These are phyloP conservation scores for Physocephala rufipes DNA, from an alignment of 2,888 invertebrate genomes.

Conservation along the genomic window DNA sequence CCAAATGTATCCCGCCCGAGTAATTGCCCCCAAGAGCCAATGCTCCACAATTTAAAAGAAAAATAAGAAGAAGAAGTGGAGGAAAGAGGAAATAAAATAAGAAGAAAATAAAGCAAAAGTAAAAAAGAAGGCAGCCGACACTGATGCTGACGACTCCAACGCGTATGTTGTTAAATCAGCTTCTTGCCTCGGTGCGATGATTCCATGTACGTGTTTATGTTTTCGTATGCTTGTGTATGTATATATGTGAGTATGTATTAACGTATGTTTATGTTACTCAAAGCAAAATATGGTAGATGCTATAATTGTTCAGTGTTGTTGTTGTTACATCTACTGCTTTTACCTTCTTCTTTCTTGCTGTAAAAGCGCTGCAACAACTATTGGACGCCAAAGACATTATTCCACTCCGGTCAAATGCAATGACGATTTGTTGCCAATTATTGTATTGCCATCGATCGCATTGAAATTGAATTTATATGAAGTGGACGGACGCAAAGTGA, in stretches of 20 bases:
- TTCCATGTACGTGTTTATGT: not conserved
- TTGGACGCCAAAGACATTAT: slow-evolving; percentile 1
- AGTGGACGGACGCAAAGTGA: not conserved
- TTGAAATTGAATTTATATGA: slow-evolving; percentile 28
- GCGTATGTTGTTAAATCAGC: not conserved
- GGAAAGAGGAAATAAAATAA: too few species aligned
- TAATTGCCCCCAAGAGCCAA: slow-evolving; percentile 18
- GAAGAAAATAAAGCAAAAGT: too few species aligned
- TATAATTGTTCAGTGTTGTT: not conserved
- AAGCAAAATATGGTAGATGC: not conserved
- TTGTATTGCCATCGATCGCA: slow-evolving; percentile 22
- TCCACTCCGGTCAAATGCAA: slow-evolving; percentile 9
- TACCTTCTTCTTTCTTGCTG: not conserved
- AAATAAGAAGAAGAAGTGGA: not conserved
- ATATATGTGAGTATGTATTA: slow-evolving; percentile 3
- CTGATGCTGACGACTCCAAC: not conserved
- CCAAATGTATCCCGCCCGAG: not conserved
- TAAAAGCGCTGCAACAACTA: slow-evolving; percentile 3
- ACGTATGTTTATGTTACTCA: not conserved
- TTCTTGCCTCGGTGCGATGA: slow-evolving; percentile 12
- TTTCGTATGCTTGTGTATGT: not conserved
- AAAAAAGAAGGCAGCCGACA: not conserved
- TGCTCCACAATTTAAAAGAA: not conserved
- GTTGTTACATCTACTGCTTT: not conserved
- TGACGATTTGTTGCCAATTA: slow-evolving; percentile 37